Evolutionary conservation across 2,888 invertebrate species (phyloP), one percentile per base, ranked within the genome.

Genomic region (Athalia circularis): DNA sequence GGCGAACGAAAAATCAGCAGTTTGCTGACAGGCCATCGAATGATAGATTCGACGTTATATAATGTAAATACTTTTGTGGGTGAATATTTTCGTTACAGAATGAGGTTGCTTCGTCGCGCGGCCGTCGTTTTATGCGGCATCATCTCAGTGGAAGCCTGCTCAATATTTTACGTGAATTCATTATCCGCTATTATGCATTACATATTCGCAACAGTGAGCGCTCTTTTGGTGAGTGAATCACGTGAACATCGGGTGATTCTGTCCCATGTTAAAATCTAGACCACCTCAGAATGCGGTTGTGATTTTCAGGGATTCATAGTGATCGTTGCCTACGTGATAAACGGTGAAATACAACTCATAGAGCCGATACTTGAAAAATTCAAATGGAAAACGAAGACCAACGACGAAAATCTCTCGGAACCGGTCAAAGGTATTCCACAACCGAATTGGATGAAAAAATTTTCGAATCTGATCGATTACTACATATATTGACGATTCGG

Each of bases 141-240:
- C 84, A 90, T 93, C 59, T 89, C 92, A 75, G 93, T 93, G 88
- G 93, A 93, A 81, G 91, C 92, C 64, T 92, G 93, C 82, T 94
- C 94, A 83, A 92, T 94, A 79, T 90, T 93, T 83, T 94, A 94
- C 89, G 92, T 94, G 82, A 94, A 94, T 88, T 91, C 92, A 77
- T 91, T 91, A 78, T 92, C 93, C 83, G 90, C 92, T 82, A 91
- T 92, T 86, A 92, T 92, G 87, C 92, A 93, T 85, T 94, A 94
- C 87, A 91, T 93, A 83, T 93, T 94, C 87, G 92, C 92, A 82
- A 88, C 92, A 81, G 89, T 92, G 80, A 92, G 93, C 83, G 91
- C 92, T 81, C 85, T 93, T 81, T 87, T 94, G 92, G 94, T 94
- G 90, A 93, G 92, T 91, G 80, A 15, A 62, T 13, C 11, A 45